Base-by-base conservation (phyloP, 2,797 vertebrate genomes). In the Morelia viridis region DNA sequence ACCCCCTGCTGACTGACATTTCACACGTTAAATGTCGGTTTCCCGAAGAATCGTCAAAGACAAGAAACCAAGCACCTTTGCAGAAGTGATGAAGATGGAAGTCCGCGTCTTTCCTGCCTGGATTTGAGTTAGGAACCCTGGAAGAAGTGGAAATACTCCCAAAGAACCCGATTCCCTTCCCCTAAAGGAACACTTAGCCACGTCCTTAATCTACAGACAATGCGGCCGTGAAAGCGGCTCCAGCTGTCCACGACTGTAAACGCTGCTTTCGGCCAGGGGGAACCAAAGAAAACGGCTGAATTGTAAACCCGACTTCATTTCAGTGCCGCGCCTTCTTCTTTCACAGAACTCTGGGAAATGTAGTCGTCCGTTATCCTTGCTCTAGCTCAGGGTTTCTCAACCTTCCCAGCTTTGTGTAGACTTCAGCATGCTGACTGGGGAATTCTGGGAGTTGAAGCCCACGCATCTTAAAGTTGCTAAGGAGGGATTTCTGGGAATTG, bases 231-330 rank as follows among this genome's bases (percentile, higher is more conserved):
- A 71, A 71, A 35, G 35, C 19, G 35, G 22, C 19, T 46, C 35
- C 35, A 10, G 19, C 19, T 1, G 19, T 35, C 7, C 6, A 17
- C 7, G 17, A 35, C 17, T 1, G 0, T 24, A 46, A 17, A 24
- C 19, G 19, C 9, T 46, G 19, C 19, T 80, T 80, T 80, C 9
- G 9, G 46, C 35, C 71, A 35, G 71, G 35, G n/a, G 71, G 71
- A 80, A 80, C 71, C 71, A 46, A 1, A 80, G 71, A 80, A 98
- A 93, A 97, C 5, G 19, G 15, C 8, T 26, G 89, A 98, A 98
- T 95, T 98, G 98, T 95, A 98, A 98, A 50, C 97, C 98, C 96
- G 98, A 98, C 94, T 98, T 97, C 26, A 97, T 98, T 96, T 98
- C 97, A 93, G 98, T 97, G 85, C 97, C 98, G 89, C 98, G 80